Evolutionary conservation across 1,140 invertebrate genomes (phyloP), one percentile per base, ranked within the genome.

Genomic region (Camponotus vicinus): DNA sequence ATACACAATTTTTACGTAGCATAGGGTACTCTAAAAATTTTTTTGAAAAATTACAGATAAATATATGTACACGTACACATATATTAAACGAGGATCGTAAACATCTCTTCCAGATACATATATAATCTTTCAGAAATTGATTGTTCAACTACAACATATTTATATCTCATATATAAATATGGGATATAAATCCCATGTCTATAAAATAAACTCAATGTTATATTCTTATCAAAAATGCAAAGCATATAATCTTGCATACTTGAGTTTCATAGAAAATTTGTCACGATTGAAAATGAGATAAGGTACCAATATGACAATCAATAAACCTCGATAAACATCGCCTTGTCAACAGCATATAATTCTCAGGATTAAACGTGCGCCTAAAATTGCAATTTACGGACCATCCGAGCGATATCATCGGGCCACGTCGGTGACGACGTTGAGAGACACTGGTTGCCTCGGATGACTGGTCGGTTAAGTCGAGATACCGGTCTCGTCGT

Each of bases 401-500:
- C 9, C 32, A 52, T 45, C 59, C 37, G 21, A 52, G 45, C 69
- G 42, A 59, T 67, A 82, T 57, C 40, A 79, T 70, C 52, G 32
- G 37, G 63, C 9, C 77, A 37, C 18, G 15, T 80, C 32, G 40
- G 34, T 70, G 34, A 57, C 49, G 52, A 40, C 69, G 86, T 91
- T 94, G 93, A 94, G 93, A 90, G 84, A 91, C 93, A 93, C 93
- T 94, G 93, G 34, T 70, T 70, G 88, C 86, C 83, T 70, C 86
- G 90, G 87, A 91, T 88, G 91, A 89, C 89, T 80, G 88, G 84
- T 90, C 73, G 88, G 91, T 85, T 90, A 86, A 93, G 93, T 92
- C 92, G 91, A 93, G 93, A 94, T 94, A 94, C 93, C 93, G 92
- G 93, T 94, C 92, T 88, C 91, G 92, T 92, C 90, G 85, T 86